These are phyloP conservation scores for Platichthys flesus DNA, from an alignment of 2,113 vertebrate genomes.

Conservation along the genomic window DNA sequence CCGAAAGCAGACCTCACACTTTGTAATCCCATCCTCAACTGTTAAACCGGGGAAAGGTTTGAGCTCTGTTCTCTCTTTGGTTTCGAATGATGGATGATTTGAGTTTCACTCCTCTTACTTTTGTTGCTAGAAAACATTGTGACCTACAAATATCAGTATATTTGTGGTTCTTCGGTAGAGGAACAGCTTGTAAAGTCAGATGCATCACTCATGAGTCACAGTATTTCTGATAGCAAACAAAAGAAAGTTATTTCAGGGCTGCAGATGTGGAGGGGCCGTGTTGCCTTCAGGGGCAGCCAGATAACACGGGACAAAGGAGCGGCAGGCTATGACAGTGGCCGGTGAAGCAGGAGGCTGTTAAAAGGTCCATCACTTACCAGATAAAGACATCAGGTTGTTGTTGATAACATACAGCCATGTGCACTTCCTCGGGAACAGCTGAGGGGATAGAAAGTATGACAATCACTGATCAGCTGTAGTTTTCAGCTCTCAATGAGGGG, in stretches of 20 bases:
- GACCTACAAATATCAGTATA: not conserved
- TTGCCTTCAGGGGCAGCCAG: slow-evolving; percentile 48
- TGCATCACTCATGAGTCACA: slow-evolving; percentile 20
- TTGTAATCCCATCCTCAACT: slow-evolving; percentile 53
- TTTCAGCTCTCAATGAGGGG: not conserved
- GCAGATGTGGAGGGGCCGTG: slow-evolving; percentile 35
- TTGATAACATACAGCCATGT: slow-evolving; percentile 99
- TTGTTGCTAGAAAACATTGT: not conserved
- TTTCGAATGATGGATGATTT: slow-evolving; percentile 7
- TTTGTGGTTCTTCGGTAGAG: not conserved
- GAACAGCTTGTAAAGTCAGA: slow-evolving; percentile 26
- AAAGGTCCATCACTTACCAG: slow-evolving; percentile 84
- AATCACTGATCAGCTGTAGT: not conserved
- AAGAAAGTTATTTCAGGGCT: slow-evolving; percentile 44
- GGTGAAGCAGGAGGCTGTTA: slow-evolving; percentile 30
- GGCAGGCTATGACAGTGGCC: slow-evolving; percentile 59
- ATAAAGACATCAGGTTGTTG: slow-evolving; percentile 98
- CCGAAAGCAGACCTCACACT: slow-evolving; percentile 49
- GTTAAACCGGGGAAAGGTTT: slow-evolving; percentile 25
- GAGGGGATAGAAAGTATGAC: slow-evolving; percentile 6
- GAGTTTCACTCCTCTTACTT: slow-evolving; percentile 8
- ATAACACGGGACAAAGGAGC: slow-evolving; percentile 59
- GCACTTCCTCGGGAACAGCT: slow-evolving; percentile 96
- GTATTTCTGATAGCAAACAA: slow-evolving; percentile 24
- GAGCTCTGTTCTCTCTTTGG: not conserved